Conservation (phyloP, 2,888 invertebrate species). For the Andrena bucephala region DNA sequence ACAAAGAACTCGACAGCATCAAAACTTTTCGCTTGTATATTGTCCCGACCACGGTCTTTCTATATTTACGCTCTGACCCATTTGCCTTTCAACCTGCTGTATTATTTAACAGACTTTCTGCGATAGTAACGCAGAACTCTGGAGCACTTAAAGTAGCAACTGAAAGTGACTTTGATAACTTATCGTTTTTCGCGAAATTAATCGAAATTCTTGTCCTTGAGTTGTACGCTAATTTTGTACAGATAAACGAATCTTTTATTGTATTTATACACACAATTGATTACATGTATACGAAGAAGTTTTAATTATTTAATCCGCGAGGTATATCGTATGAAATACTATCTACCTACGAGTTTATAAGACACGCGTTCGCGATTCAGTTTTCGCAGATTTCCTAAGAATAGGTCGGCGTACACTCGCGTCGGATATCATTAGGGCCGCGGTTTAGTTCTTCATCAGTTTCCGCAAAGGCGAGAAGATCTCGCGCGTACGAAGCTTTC, state of each 20-base stretch:
- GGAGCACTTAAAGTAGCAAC: neutral
- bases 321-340: conserved; percentile 37
- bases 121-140: neutral
- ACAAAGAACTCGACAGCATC: neutral
- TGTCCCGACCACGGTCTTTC: conserved; percentile 17
- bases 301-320: conserved; percentile 12
- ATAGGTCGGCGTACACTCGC: conserved; percentile 75
- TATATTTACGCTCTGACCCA: conserved; percentile 45
- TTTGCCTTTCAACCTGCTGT: conserved; percentile 28
- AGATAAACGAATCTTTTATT: neutral
- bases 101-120: conserved; percentile 2
- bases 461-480: conserved; percentile 69
- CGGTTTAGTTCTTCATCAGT: conserved; percentile 71
- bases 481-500: conserved; percentile 5
- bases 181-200: neutral
- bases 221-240: neutral
- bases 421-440: conserved; percentile 71
- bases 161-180: neutral
- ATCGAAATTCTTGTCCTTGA: neutral
- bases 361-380: conserved; percentile 38
- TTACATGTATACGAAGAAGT: neutral
- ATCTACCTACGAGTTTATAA: conserved; percentile 51
- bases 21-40: conserved; percentile 15
- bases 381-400: conserved; percentile 78
- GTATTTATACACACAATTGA: neutral